phyloP scores from a whole-genome alignment of 2,113 vertebrate genomes.

The Stigmatopora argus region DNA sequence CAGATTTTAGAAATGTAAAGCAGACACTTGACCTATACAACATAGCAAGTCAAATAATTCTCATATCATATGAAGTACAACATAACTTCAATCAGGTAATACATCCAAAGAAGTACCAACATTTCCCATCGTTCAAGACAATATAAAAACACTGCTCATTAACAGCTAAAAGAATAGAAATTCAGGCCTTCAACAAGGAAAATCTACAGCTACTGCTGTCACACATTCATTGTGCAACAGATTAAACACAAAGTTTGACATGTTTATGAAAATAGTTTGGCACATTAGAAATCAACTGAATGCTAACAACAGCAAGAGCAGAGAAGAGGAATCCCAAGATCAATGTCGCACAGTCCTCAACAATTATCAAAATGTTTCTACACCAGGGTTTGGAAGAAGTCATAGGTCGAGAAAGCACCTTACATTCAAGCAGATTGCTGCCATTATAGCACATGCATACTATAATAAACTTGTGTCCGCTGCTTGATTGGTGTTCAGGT shows the following conservation, averaged over 20 bases:
- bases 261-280: constrained; percentile 72
- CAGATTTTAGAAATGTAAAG: constrained; percentile 41
- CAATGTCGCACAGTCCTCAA: constrained; percentile 51
- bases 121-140: constrained; percentile 24
- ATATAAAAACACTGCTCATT: constrained; percentile 35
- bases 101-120: constrained; percentile 40
- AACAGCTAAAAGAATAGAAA: constrained; percentile 49
- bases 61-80: constrained; percentile 27
- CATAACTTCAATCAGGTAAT: constrained; percentile 22
- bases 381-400: constrained; percentile 48
- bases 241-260: constrained; percentile 53
- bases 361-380: constrained; percentile 27
- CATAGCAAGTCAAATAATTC: constrained; percentile 35
- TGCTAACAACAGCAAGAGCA: constrained; percentile 46
- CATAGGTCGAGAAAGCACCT: constrained; percentile 52
- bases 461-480: constrained; percentile 31
- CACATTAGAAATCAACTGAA: constrained; percentile 59
- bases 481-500: constrained; percentile 27
- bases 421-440: constrained; percentile 63
- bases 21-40: constrained; percentile 32
- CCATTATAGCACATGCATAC: constrained; percentile 59
- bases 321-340: constrained; percentile 26
- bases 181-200: constrained; percentile 47
- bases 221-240: constrained; percentile 48
- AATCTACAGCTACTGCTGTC: constrained; percentile 38